Conservation (phyloP, 1,140 invertebrate genomes). For the Sweltsa coloradensis region DNA sequence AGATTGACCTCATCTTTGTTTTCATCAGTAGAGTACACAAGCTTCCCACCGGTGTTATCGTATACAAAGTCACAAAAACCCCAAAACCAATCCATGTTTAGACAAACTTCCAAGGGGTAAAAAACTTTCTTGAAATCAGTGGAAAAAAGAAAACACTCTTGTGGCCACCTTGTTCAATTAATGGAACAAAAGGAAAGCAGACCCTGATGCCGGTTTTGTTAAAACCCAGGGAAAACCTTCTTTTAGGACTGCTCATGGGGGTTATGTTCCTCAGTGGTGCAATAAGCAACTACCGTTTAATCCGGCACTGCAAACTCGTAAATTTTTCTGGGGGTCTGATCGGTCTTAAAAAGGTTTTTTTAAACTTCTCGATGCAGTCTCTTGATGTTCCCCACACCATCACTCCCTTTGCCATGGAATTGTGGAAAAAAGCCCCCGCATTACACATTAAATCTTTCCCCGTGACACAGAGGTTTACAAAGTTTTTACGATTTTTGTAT, state of each 20-base stretch:
- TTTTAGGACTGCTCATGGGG: neutral
- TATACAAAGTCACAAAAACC: neutral
- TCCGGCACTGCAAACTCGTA: slow-evolving; percentile 10
- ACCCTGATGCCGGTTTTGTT: too few species aligned
- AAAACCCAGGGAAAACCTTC: too few species aligned
- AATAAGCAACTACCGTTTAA: neutral
- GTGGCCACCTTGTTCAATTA: neutral
- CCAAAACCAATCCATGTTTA: neutral
- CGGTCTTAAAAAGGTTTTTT: slow-evolving; percentile 11
- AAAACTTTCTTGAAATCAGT: neutral
- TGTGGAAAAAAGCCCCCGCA: slow-evolving; percentile 26
- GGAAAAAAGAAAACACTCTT: neutral
- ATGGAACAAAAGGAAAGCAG: neutral
- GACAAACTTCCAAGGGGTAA: neutral
- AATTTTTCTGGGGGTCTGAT: slow-evolving; percentile 9
- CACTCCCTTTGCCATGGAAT: slow-evolving; percentile 29
- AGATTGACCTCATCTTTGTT: slow-evolving; percentile 11
- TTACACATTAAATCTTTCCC: slow-evolving; percentile 23
- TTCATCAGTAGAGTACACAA: slow-evolving; percentile 1
- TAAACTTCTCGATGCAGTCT: slow-evolving; percentile 16
- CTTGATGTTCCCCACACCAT: slow-evolving; percentile 24
- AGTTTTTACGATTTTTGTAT: slow-evolving; percentile 24
- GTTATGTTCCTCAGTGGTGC: slow-evolving; percentile 4
- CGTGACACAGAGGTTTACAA: slow-evolving; percentile 23
- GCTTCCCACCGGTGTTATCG: slow-evolving; percentile 1